A percentile compares a stretch with the other conserved stretches of the same genome.
phyloP scores from a whole-genome alignment of 2,113 vertebrate species.

The Guaruba guarouba region DNA sequence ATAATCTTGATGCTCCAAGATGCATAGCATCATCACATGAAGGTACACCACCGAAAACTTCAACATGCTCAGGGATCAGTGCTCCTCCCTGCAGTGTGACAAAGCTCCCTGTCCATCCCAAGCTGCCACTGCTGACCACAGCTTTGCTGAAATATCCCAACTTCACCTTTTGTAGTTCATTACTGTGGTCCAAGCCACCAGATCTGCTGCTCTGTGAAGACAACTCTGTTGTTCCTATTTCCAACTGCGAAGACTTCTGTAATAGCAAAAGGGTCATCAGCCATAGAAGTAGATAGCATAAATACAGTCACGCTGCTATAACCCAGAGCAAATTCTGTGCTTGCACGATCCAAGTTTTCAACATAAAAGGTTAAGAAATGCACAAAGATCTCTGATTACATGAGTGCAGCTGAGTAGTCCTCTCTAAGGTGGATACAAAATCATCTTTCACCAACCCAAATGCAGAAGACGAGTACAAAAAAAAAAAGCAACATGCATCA shows the following conservation, averaged over 20 bases:
- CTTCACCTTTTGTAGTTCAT: slow-evolving; percentile 83
- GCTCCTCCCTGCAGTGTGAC: neutral
- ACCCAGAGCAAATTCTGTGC: neutral
- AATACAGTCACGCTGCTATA: rapidly evolving
- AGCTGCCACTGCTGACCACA: neutral
- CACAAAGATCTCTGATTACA: neutral
- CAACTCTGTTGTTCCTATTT: slow-evolving; percentile 52
- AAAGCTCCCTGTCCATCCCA: neutral
- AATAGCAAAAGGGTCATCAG: slow-evolving; percentile 5
- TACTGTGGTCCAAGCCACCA: slow-evolving; percentile 67
- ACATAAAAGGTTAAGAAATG: neutral
- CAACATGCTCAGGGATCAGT: rapidly evolving
- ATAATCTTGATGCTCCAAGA: neutral
- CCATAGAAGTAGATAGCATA: neutral
- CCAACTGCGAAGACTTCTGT: slow-evolving; percentile 74
- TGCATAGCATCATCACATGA: neutral
- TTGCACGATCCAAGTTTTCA: neutral
- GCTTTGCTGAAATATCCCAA: neutral
- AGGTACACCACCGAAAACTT: neutral
- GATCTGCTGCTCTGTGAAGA: slow-evolving; percentile 52
- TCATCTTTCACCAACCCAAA: neutral
- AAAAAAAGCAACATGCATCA: rapidly evolving
- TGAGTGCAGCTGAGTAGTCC: neutral
- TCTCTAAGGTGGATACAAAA: neutral
- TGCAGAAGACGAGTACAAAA: neutral